These are phyloP conservation scores for Erpetoichthys calabaricus DNA, from an alignment of 2,797 vertebrate genomes.

Conservation along the genomic window DNA sequence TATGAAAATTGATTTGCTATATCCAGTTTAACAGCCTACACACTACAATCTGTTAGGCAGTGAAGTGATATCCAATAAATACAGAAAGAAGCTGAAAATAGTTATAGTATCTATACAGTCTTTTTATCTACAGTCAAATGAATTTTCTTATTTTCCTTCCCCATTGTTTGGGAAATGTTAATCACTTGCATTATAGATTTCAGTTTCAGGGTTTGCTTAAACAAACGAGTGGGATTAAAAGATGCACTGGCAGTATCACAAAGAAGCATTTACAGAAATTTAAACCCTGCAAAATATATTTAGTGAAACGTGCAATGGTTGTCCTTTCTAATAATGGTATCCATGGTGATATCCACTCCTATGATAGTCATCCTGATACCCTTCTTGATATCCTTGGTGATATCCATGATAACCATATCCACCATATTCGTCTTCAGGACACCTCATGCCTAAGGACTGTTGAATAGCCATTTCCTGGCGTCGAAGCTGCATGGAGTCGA, in stretches of 20 bases:
- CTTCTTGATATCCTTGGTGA: slow-evolving; percentile 82
- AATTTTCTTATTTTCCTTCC: not conserved
- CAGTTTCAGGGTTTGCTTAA: no score
- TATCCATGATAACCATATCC: slow-evolving; percentile 79
- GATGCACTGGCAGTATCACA: no score
- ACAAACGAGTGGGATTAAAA: no score
- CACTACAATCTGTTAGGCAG: no score
- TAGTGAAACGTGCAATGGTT: not conserved
- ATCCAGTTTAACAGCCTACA: no score
- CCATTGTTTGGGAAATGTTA: no score
- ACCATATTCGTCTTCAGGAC: slow-evolving; percentile 89
- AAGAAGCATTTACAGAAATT: no score
- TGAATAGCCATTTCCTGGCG: slow-evolving; percentile 98
- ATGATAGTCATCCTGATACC: slow-evolving; percentile 81
- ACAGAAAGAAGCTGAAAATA: slow-evolving; percentile 25
- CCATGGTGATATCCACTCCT: slow-evolving; percentile 68
- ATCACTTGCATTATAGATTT: no score
- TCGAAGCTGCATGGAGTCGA: slow-evolving; percentile 96
- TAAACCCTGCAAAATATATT: no score
- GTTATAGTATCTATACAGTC: slow-evolving; percentile 20
- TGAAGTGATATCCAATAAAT: slow-evolving; percentile 57
- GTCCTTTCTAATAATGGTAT: slow-evolving; percentile 67
- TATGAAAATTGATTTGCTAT: no score
- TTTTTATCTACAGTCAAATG: slow-evolving; percentile 40
- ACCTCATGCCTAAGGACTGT: slow-evolving; percentile 92